Evolutionary conservation across 2,797 vertebrate genomes (phyloP), one percentile per base, ranked within the genome.

Genomic region (Eutrigla gurnardus): DNA sequence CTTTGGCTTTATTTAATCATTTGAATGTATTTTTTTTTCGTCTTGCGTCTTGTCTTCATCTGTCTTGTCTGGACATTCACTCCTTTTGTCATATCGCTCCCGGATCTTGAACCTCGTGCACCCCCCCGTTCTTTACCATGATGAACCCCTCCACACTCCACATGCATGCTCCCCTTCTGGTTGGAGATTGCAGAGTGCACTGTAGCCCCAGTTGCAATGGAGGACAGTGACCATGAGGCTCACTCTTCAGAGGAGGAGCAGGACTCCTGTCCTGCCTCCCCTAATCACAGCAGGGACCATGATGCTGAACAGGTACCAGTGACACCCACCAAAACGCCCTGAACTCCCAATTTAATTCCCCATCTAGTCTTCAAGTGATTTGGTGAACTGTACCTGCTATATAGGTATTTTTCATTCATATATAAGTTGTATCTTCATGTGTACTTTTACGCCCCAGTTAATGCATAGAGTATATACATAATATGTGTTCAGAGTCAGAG

Each of bases 131-230:
- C 36, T 63, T 52, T 4, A 15, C 36, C 60, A 33, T 18, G 1
- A 17, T 47, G 15, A 64, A 64, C 70, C 17, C 39, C 43, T 49
- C 49, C 52, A 61, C 64, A 4, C 43, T 49, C 49, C 52, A 61
- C 64, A 4, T 25, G 47, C 67, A 3, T 67, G 9, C 57, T 66
- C 64, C 78, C 25, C 72, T 86, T 80, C 61, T 84, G 86, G 55
- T 86, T 91, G 90, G 89, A 95, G 94, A 92, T 94, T 73, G 78
- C 88, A 92, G 91, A 92, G 89, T 92, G 86, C 70, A 74, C 89
- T 53, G 42, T 90, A 77, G 89, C 89, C 54, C 90, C 93, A 7
- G 81, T 93, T 55, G 91, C 90, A 46, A 94, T 95, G 94, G 94
- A 93, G 82, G 94, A 95, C 79, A 92, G 91, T 85, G 93, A 94